Conservation (phyloP, 1,140 invertebrate genomes). For the Drosophila bocqueti region DNA sequence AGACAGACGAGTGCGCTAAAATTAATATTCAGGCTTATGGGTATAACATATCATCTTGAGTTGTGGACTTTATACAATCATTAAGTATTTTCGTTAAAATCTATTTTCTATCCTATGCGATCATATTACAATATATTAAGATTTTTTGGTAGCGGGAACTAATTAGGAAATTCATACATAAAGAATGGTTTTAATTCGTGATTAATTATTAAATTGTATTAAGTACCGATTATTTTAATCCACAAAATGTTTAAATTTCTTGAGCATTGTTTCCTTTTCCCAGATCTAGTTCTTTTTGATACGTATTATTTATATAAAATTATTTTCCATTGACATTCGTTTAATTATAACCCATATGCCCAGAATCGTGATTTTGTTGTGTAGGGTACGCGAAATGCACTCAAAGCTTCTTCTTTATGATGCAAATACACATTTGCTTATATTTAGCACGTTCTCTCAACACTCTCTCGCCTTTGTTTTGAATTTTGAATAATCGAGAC, state of each 20-base stretch:
- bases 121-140: not conserved
- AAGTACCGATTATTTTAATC: not conserved
- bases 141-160: not conserved
- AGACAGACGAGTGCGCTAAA: conserved; percentile 19
- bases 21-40: not conserved
- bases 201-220: not conserved
- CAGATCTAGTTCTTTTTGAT: not conserved
- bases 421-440: conserved; percentile 44
- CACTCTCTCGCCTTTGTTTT: conserved; percentile 36
- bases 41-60: not conserved
- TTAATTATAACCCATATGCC: conserved; percentile 16
- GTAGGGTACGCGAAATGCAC: conserved; percentile 45
- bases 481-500: conserved; percentile 26
- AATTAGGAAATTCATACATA: not conserved
- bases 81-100: not conserved
- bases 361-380: conserved; percentile 8
- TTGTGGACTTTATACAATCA: not conserved
- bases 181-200: not conserved
- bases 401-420: conserved; percentile 35
- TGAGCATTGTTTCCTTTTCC: not conserved
- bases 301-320: not conserved
- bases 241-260: not conserved
- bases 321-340: not conserved
- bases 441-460: conserved; percentile 22
- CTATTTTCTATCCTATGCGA: not conserved